Percentiles rank a stretch among this genome's conserved stretches.
Conservation (phyloP, 1,140 invertebrate species). For the Panagrolaimus sp. region DNA sequence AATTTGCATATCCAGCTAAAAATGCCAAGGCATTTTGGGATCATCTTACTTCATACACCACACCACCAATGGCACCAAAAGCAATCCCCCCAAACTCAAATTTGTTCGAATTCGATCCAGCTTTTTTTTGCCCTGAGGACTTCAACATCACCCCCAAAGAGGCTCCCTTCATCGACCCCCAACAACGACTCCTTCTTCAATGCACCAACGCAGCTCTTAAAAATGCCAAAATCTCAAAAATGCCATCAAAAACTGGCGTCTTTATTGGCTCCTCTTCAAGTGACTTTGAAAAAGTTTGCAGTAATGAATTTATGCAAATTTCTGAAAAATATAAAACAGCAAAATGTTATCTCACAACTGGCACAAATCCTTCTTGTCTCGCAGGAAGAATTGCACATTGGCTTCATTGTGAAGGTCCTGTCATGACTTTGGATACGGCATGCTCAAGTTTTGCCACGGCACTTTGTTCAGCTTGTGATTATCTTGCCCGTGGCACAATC, state of each 20-base stretch:
- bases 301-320: constrained; percentile 1
- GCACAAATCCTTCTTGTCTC: constrained; percentile 42
- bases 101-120: not conserved
- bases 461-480: constrained; percentile 71
- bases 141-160: constrained; percentile 65
- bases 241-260: constrained; percentile 49
- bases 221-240: constrained; percentile 35
- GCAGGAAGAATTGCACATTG: constrained; percentile 49
- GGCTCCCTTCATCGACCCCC: constrained; percentile 64
- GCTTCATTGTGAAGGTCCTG: constrained; percentile 68
- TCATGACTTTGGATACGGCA: constrained; percentile 83
- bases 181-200: constrained; percentile 63
- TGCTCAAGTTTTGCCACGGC: constrained; percentile 85
- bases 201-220: constrained; percentile 53
- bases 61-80: not conserved
- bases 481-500: constrained; percentile 75
- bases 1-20: not conserved
- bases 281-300: constrained; percentile 62
- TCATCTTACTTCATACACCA: not conserved
- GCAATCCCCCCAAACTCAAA: too few relatives aligned
- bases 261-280: constrained; percentile 43
- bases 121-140: not conserved
- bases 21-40: not conserved
- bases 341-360: constrained; percentile 41
- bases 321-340: constrained; percentile 26